Percentiles rank a stretch among this genome's conserved stretches.
Evolutionary conservation across 2,888 invertebrate species (phyloP).

Genomic region (Dione vanillae): DNA sequence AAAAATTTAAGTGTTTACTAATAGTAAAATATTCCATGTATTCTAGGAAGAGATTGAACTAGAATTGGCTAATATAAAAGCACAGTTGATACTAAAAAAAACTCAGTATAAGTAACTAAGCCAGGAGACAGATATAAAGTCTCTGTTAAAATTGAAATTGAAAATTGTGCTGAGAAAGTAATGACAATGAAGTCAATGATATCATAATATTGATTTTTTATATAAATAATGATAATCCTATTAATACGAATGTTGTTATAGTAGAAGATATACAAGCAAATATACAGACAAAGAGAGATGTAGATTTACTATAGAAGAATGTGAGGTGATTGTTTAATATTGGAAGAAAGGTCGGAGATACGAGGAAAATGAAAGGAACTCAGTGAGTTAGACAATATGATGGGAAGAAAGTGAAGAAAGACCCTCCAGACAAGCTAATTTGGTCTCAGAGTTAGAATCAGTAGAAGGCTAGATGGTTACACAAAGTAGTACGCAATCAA

Average conservation of each 20-base stretch:
- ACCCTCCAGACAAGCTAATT: not conserved
- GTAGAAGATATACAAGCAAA: too few relatives aligned
- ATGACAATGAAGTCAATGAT: constrained; percentile 19
- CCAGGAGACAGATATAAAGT: constrained; percentile 35
- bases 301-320: not conserved
- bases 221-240: not conserved
- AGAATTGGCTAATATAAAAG: constrained; percentile 37
- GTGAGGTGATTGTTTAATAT: not conserved
- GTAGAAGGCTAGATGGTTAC: constrained; percentile 19
- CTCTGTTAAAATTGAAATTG: constrained; percentile 52
- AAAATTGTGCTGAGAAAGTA: constrained; percentile 45
- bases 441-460: constrained; percentile 31
- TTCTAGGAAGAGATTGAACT: constrained; percentile 45
- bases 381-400: not conserved
- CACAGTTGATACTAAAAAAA: constrained; percentile 34
- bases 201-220: not conserved
- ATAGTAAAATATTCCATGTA: not conserved
- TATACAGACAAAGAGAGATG: not conserved
- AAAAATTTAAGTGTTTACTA: too few relatives aligned
- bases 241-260: not conserved
- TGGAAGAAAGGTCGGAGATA: not conserved
- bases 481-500: constrained; percentile 12
- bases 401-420: not conserved
- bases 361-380: not conserved
- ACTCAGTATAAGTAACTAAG: not conserved